A percentile compares a stretch with the other conserved stretches of the same genome.
These are phyloP conservation scores for Centropyge bicolor DNA, from an alignment of 2,797 vertebrate species.

Conservation along the genomic window DNA sequence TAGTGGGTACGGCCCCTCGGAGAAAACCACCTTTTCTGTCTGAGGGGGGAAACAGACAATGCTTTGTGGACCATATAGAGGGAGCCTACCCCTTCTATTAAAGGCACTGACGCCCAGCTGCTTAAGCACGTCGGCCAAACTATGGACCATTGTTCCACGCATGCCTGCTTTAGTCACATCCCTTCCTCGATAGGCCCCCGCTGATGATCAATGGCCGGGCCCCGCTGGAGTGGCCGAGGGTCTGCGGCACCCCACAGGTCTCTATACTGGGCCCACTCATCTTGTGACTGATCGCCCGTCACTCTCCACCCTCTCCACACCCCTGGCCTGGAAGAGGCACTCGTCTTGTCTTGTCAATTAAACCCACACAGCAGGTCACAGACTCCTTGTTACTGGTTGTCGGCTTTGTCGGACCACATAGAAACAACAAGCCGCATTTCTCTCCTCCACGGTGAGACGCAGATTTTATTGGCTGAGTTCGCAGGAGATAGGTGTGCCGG, in stretches of 20 bases:
- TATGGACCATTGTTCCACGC: conserved; percentile 85
- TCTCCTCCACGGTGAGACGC: conserved; percentile 20
- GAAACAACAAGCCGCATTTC: conserved; percentile 42
- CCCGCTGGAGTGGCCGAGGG: conserved; percentile 70
- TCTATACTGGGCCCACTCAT: conserved; percentile 83
- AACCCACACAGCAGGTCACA: conserved; percentile 71
- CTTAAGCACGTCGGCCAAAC: conserved; percentile 87
- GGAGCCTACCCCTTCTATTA: conserved; percentile 85
- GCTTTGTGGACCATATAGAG: conserved; percentile 83
- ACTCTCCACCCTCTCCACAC: conserved; percentile 76
- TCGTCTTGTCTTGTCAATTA: conserved; percentile 75
- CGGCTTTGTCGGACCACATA: conserved; percentile 51
- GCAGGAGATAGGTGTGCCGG: conserved; percentile 60
- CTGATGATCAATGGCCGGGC: conserved; percentile 83
- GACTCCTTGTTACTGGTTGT: conserved; percentile 58
- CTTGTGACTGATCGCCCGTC: conserved; percentile 83
- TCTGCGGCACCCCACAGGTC: conserved; percentile 81
- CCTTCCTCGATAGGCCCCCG: conserved; percentile 81
- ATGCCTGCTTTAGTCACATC: conserved; percentile 86
- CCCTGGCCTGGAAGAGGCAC: conserved; percentile 79
- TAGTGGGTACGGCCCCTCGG: conserved; percentile 71
- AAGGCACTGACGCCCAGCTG: conserved; percentile 87
- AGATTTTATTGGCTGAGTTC: conserved; percentile 70
- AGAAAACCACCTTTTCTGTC: conserved; percentile 85
- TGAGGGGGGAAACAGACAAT: conserved; percentile 83